Evolutionary conservation across 2,888 invertebrate genomes (phyloP).

Genomic region (Oeneis ivallda): DNA sequence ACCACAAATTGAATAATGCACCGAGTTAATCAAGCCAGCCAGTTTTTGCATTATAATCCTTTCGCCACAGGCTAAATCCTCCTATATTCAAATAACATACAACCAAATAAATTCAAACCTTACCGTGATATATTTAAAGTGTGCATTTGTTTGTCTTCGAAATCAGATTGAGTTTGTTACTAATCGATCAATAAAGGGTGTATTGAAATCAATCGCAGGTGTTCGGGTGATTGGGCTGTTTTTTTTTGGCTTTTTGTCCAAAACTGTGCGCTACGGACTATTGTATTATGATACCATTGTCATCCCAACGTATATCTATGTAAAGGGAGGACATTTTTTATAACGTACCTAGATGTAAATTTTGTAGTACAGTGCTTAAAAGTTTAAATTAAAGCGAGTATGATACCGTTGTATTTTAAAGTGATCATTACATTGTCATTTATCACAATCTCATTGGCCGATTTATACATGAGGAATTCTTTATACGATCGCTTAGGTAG

Average conservation of each 20-base stretch:
- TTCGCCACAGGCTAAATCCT: constrained; percentile 31
- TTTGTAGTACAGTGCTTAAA: too few relatives aligned
- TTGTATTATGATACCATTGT: constrained; percentile 51
- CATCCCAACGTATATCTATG: constrained; percentile 31
- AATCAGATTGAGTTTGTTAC: constrained; percentile 47
- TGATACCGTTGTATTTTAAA: too few relatives aligned
- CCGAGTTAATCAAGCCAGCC: constrained; percentile 31
- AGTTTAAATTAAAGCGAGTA: too few relatives aligned
- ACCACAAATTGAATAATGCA: constrained; percentile 30
- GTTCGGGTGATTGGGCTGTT: constrained; percentile 68
- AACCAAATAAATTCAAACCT: neutral
- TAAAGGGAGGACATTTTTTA: neutral
- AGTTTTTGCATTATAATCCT: constrained; percentile 37
- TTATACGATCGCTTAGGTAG: too few relatives aligned
- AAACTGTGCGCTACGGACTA: constrained; percentile 45
- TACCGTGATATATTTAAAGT: neutral
- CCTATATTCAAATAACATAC: constrained; percentile 4
- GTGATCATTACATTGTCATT: too few relatives aligned
- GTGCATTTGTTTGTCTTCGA: neutral
- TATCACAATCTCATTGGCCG: too few relatives aligned
- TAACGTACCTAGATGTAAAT: too few relatives aligned
- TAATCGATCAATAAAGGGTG: constrained; percentile 72
- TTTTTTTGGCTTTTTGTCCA: constrained; percentile 58
- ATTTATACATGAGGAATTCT: too few relatives aligned
- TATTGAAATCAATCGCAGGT: constrained; percentile 75